Evolutionary conservation across 2,888 invertebrate genomes (phyloP).

Genomic region (Cheilosia vernalis): DNA sequence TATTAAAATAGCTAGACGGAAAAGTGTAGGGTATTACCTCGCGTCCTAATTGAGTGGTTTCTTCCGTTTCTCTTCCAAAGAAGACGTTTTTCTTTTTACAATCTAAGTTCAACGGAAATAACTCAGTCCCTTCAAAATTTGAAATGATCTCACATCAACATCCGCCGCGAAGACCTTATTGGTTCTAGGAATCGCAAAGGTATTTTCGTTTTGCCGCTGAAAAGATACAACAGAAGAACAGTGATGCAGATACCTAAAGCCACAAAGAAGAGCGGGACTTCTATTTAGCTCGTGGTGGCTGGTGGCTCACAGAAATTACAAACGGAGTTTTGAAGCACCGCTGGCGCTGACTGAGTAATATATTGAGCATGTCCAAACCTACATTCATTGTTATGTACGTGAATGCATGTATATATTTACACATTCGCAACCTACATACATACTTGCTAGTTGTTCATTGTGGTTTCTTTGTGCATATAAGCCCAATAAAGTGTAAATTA

Average conservation of each 20-base stretch:
- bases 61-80: background rate
- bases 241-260: slow-evolving; percentile 19
- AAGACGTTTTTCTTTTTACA: background rate
- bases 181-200: slow-evolving; percentile 52
- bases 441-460: background rate
- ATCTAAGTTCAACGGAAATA: slow-evolving; percentile 15
- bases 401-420: background rate
- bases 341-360: slow-evolving; percentile 16
- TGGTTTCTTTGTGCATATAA: slow-evolving; percentile 35
- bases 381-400: background rate
- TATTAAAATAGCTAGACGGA: slow-evolving; percentile 34
- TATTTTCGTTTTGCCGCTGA: slow-evolving; percentile 1
- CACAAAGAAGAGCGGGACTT: slow-evolving; percentile 23
- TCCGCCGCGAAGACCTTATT: slow-evolving; percentile 31
- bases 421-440: background rate
- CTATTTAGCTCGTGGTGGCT: slow-evolving; percentile 27
- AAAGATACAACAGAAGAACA: background rate
- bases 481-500: slow-evolving; percentile 35
- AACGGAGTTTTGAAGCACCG: too few species aligned
- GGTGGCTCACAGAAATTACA: slow-evolving; percentile 28
- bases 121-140: slow-evolving; percentile 16
- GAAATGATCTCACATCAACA: slow-evolving; percentile 52
- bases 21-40: slow-evolving; percentile 25
- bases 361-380: background rate
- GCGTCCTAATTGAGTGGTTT: slow-evolving; percentile 51